Evolutionary conservation across 2,888 invertebrate species (phyloP).

Genomic region (Scaptomyza flava): DNA sequence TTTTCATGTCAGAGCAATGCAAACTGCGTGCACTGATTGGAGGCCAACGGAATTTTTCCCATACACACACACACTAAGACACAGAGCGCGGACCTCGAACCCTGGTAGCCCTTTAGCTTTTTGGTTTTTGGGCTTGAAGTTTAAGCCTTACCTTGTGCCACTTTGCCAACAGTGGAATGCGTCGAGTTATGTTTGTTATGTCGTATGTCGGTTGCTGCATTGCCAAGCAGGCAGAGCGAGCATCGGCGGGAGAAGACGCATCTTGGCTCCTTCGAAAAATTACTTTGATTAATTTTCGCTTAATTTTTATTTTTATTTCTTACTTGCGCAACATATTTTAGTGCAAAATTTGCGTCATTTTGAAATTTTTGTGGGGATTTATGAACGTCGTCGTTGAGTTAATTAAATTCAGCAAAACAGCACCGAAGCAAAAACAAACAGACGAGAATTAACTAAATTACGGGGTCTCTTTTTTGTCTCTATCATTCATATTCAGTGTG

Average conservation of each 20-base stretch:
- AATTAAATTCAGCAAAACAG: slow-evolving; percentile 63
- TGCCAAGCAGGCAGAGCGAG: slow-evolving; percentile 4
- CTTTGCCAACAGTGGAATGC: slow-evolving; percentile 72
- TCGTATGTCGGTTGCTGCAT: slow-evolving; percentile 48
- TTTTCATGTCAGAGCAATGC: slow-evolving; percentile 79
- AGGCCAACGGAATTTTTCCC: slow-evolving; percentile 79
- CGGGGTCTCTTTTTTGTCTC: slow-evolving; percentile 28
- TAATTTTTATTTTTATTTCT: slow-evolving; percentile 80
- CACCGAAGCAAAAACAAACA: slow-evolving; percentile 15
- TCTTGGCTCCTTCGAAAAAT: slow-evolving; percentile 35
- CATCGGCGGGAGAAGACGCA: slow-evolving; percentile 5
- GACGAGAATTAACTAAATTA: slow-evolving; percentile 73
- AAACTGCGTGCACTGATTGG: slow-evolving; percentile 76
- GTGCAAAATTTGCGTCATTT: slow-evolving; percentile 71
- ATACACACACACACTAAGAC: slow-evolving; percentile 44
- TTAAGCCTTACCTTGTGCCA: slow-evolving; percentile 69
- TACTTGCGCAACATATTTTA: slow-evolving; percentile 66
- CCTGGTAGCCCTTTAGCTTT: slow-evolving; percentile 29
- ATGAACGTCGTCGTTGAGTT: slow-evolving; percentile 70
- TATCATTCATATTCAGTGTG: slow-evolving; percentile 6
- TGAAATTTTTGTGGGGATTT: slow-evolving; percentile 69
- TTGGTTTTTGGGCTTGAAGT: slow-evolving; percentile 20
- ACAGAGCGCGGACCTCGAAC: slow-evolving; percentile 30
- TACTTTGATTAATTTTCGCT: slow-evolving; percentile 79
- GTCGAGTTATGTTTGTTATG: slow-evolving; percentile 71